Percentiles rank a stretch among this genome's conserved stretches.
phyloP scores from a whole-genome alignment of 2,113 vertebrate species.

The Formicarius rufipectus region DNA sequence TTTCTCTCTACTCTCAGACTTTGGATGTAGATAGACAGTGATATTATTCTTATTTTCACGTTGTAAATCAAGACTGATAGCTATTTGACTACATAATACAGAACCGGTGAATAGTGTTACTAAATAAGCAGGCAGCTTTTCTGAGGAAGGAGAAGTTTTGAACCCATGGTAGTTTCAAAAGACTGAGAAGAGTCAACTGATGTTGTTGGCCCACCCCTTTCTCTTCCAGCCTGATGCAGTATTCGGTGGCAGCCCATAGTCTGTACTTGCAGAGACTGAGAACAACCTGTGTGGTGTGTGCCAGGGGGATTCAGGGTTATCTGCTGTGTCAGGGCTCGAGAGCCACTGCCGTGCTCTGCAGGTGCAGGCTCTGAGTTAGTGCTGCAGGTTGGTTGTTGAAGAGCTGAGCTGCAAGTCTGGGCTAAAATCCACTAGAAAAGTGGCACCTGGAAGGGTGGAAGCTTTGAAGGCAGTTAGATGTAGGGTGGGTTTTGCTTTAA shows the following conservation, averaged over 20 bases:
- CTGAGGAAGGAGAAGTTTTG: background rate
- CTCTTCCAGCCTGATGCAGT: background rate
- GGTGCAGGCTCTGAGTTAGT: background rate
- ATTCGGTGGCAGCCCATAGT: background rate
- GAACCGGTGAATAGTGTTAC: background rate
- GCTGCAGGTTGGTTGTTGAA: background rate
- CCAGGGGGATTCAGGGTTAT: background rate
- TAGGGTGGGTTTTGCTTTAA: background rate
- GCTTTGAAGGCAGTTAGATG: background rate
- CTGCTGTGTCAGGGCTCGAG: background rate
- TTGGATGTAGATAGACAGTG: background rate
- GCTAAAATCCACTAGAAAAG: background rate
- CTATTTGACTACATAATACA: background rate
- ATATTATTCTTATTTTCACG: background rate
- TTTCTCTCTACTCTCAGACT: background rate
- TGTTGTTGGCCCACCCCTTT: background rate
- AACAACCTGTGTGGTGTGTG: accelerated
- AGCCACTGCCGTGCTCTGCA: background rate
- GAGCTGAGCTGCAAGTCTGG: background rate
- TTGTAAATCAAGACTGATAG: background rate
- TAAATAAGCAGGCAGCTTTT: background rate
- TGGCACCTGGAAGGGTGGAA: accelerated
- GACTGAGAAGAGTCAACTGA: background rate
- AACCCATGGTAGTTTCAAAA: background rate
- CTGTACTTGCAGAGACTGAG: background rate